Conservation (phyloP, 2,888 invertebrate species). For the Mythimna pallens region DNA sequence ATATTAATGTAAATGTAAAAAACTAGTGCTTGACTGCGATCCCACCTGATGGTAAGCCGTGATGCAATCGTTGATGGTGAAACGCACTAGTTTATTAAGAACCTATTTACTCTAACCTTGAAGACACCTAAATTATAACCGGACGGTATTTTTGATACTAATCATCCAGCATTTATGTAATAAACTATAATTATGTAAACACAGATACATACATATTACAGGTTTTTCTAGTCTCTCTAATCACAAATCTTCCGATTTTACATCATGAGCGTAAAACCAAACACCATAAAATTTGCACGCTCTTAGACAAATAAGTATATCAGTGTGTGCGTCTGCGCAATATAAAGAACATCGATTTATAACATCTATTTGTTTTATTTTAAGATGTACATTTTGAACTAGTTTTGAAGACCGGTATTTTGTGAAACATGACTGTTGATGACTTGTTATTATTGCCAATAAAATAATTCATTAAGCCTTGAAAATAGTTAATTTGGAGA, state of each 20-base stretch:
- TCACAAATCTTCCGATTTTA: background rate
- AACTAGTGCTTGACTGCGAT: too few relatives aligned
- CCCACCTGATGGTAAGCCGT: too few relatives aligned
- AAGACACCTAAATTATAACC: too few relatives aligned
- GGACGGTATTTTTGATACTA: too few relatives aligned
- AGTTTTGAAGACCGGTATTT: slow-evolving; percentile 1
- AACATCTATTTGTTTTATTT: background rate
- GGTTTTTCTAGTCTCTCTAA: background rate
- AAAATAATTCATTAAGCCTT: background rate
- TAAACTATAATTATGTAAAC: too few relatives aligned
- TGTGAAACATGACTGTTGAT: background rate
- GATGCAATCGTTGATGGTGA: too few relatives aligned
- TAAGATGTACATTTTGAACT: background rate
- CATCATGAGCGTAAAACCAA: background rate
- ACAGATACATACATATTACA: background rate
- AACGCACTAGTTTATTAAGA: too few relatives aligned
- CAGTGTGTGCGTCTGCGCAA: background rate
- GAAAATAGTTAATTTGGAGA: background rate
- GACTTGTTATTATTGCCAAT: too few relatives aligned
- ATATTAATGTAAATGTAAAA: too few relatives aligned
- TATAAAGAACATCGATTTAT: background rate
- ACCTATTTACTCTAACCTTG: too few relatives aligned
- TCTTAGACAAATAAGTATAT: background rate
- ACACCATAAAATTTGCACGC: too few relatives aligned
- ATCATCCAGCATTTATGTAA: too few relatives aligned